A percentile compares a stretch with the other conserved stretches of the same genome.
Evolutionary conservation across 64 coral and sea anemone genomes (phyloP).

Genomic region (Porites lutea): DNA sequence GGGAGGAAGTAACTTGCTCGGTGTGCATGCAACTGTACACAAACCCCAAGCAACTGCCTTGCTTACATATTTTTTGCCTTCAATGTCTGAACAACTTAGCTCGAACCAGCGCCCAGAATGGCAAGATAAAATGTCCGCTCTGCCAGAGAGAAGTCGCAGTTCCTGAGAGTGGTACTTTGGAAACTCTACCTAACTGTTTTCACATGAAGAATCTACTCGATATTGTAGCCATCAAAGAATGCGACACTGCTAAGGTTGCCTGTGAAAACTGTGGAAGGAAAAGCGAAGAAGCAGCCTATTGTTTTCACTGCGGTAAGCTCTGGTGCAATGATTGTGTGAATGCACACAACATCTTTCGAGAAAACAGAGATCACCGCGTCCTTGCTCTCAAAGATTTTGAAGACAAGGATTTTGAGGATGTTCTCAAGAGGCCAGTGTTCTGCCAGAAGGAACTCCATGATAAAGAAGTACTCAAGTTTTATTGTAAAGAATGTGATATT

Average conservation of each 20-base stretch:
- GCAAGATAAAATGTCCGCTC: slow-evolving; percentile 60
- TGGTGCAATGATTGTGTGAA: slow-evolving; percentile 59
- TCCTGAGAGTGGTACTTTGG: slow-evolving; percentile 18
- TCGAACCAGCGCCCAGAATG: not conserved
- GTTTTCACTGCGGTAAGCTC: slow-evolving; percentile 60
- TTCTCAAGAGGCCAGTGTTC: slow-evolving; percentile 59
- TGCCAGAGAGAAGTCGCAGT: slow-evolving; percentile 44
- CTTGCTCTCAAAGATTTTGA: slow-evolving; percentile 66
- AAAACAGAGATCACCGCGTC: slow-evolving; percentile 59
- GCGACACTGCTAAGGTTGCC: slow-evolving; percentile 50
- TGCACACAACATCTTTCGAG: slow-evolving; percentile 45
- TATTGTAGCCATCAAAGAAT: slow-evolving; percentile 64
- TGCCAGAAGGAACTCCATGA: slow-evolving; percentile 51
- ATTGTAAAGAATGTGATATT: slow-evolving; percentile 56
- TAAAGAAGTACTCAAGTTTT: slow-evolving; percentile 39
- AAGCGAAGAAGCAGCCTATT: slow-evolving; percentile 26
- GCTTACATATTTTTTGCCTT: slow-evolving; percentile 86
- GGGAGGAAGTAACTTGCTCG: slow-evolving; percentile 76
- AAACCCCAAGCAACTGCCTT: slow-evolving; percentile 79
- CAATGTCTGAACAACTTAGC: slow-evolving; percentile 69
- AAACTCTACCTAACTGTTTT: slow-evolving; percentile 51
- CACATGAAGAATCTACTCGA: slow-evolving; percentile 66
- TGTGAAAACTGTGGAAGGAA: slow-evolving; percentile 58
- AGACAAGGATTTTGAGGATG: slow-evolving; percentile 66
- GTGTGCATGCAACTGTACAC: slow-evolving; percentile 73